Percentiles rank a stretch among this genome's conserved stretches.
phyloP scores from a whole-genome alignment of 2,888 invertebrate genomes.

The Pristionchus entomophagus region DNA sequence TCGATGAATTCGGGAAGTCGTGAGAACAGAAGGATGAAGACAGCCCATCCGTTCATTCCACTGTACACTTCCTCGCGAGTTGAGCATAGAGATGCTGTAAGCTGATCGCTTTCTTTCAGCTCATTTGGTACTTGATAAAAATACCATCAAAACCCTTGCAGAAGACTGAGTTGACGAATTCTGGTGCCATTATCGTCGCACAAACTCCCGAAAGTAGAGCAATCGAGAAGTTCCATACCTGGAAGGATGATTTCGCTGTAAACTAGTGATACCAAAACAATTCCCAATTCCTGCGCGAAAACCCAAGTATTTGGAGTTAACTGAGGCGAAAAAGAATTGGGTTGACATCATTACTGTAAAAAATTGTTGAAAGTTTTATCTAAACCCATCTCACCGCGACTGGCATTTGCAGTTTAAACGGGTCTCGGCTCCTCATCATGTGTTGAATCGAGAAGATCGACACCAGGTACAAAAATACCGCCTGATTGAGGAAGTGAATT shows the following conservation, averaged over 20 bases:
- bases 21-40: background rate
- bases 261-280: no score
- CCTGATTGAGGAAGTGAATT: background rate
- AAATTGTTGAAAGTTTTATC: background rate
- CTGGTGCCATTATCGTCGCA: background rate
- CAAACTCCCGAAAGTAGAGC: background rate
- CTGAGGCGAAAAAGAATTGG: background rate
- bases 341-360: no score
- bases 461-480: background rate
- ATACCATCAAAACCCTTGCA: background rate
- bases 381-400: background rate
- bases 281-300: no score
- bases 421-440: background rate
- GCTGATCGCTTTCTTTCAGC: background rate
- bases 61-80: background rate
- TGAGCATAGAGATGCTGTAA: background rate
- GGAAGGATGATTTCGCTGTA: no score
- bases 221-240: background rate
- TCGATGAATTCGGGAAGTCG: slow-evolving; percentile 34
- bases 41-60: background rate
- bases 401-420: background rate
- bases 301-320: no score
- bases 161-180: background rate
- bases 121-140: background rate
- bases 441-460: background rate